Conservation (phyloP, 2,113 vertebrate species). For the Entomyzon cyanotis region DNA sequence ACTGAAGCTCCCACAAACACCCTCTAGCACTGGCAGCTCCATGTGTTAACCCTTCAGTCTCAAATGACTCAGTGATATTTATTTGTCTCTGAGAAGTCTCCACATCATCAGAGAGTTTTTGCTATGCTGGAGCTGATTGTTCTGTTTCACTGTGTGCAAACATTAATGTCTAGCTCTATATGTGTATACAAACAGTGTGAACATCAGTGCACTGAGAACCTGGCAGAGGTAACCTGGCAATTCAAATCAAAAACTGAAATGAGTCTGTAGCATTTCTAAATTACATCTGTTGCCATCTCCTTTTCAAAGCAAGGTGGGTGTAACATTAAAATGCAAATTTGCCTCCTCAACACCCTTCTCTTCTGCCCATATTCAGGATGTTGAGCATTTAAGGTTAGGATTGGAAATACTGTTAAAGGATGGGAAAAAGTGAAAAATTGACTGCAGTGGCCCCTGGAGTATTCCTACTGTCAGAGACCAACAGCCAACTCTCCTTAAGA, state of each 20-base stretch:
- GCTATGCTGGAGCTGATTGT: background rate
- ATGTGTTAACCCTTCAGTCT: background rate
- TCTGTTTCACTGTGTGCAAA: background rate
- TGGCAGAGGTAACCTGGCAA: background rate
- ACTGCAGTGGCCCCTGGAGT: background rate
- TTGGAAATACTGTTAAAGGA: background rate
- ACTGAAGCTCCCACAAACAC: background rate
- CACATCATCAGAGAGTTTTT: background rate
- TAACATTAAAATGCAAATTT: background rate
- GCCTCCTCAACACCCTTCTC: background rate
- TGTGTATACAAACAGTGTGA: background rate
- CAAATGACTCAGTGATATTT: background rate
- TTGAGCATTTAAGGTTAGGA: background rate
- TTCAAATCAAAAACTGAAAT: background rate
- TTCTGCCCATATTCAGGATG: background rate
- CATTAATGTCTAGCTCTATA: fast-evolving
- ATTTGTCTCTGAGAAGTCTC: background rate
- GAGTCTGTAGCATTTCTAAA: background rate
- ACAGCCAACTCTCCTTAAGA: background rate
- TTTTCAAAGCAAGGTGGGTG: background rate
- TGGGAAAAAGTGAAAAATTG: background rate
- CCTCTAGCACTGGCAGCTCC: background rate
- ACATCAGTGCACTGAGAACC: background rate
- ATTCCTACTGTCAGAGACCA: background rate
- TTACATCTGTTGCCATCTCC: background rate